Percentiles rank a stretch among this genome's conserved stretches.
Conservation (phyloP, 35 echinoderm and acorn worm species). For the Lytechinus variegatus region DNA sequence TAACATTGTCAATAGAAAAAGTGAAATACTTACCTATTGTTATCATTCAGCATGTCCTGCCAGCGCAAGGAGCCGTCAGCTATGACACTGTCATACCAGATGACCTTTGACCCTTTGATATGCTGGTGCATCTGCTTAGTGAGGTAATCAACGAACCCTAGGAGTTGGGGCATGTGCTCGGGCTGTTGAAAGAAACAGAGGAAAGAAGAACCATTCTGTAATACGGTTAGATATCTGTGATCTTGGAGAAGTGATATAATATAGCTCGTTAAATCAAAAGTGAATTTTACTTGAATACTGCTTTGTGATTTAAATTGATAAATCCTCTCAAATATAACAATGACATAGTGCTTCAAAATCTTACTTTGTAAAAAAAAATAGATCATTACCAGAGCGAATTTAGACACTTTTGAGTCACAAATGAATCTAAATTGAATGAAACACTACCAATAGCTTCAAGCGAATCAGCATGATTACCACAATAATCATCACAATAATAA, state of each 20-base stretch:
- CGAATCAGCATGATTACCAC: no score
- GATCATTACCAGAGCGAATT: no score
- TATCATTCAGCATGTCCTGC: constrained; percentile 98
- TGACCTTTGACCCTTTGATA: constrained; percentile 79
- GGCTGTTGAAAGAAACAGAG: constrained; percentile 70
- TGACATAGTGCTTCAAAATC: no score
- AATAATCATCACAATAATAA: no score
- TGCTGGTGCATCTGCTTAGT: constrained; percentile 76
- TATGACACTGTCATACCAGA: constrained; percentile 99
- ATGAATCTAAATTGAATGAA: no score
- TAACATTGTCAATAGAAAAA: no score
- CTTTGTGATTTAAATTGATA: no score
- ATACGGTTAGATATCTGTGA: background rate
- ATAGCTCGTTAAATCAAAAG: background rate
- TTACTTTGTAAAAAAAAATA: no score
- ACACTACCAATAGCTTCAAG: no score
- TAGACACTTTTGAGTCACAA: no score
- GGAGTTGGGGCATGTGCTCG: constrained; percentile 85
- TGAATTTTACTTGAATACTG: no score
- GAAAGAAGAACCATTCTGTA: constrained; percentile 47
- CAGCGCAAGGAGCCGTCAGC: constrained; percentile 85
- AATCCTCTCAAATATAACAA: no score
- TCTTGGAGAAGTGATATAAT: background rate
- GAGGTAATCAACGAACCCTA: constrained; percentile 80
- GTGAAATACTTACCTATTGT: constrained; percentile 71